A percentile compares a stretch with the other conserved stretches of the same genome.
Evolutionary conservation across 2,888 invertebrate genomes (phyloP).

Genomic region (Drosophila fulvimacula): DNA sequence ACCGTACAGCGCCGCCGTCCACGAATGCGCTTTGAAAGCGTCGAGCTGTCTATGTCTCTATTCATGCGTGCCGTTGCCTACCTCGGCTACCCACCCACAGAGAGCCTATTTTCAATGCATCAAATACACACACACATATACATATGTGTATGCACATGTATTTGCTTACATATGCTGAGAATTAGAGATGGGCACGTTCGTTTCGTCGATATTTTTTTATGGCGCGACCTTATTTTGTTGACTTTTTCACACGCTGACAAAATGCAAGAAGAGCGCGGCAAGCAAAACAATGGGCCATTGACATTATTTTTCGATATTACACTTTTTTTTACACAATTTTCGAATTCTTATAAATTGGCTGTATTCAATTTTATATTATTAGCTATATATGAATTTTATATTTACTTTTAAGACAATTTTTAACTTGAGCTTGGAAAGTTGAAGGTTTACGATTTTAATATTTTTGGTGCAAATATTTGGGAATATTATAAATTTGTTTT

Average conservation of each 20-base stretch:
- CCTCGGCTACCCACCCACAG: slow-evolving; percentile 2
- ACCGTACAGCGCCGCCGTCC: slow-evolving; percentile 45
- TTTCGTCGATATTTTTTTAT: slow-evolving; percentile 50
- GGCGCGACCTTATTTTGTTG: slow-evolving; percentile 27
- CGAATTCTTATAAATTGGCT: slow-evolving; percentile 19
- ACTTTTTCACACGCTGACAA: slow-evolving; percentile 33
- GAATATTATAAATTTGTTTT: not conserved
- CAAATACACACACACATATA: slow-evolving; percentile 7
- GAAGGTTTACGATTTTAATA: not conserved
- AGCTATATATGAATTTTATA: not conserved
- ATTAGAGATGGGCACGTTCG: slow-evolving; percentile 57
- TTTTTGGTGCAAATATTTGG: too few relatives aligned
- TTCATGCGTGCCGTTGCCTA: slow-evolving; percentile 50
- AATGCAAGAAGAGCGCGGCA: slow-evolving; percentile 1
- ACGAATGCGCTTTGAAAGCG: slow-evolving; percentile 71
- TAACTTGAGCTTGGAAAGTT: not conserved
- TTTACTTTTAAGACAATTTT: not conserved
- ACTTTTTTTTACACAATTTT: slow-evolving; percentile 18
- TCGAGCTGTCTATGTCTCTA: slow-evolving; percentile 51
- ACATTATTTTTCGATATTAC: slow-evolving; percentile 26
- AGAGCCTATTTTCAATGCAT: slow-evolving; percentile 46
- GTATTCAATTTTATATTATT: not conserved
- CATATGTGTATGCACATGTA: not conserved
- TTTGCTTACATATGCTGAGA: slow-evolving; percentile 8
- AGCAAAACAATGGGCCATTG: slow-evolving; percentile 25